These are phyloP conservation scores for Sycophaga agraensis DNA, from an alignment of 1,140 invertebrate genomes.

Conservation along the genomic window DNA sequence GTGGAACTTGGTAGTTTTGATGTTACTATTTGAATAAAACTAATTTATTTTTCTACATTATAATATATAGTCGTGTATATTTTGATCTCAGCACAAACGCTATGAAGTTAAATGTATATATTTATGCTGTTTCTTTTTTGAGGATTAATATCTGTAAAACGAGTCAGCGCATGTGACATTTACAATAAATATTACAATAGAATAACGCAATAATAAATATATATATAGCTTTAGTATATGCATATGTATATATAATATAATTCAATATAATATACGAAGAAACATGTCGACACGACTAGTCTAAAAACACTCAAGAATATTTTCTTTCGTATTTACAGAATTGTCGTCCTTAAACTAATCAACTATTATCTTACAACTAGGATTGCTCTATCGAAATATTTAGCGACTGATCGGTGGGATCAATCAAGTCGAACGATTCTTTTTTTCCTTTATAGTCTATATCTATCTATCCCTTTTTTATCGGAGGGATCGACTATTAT, in stretches of 20 bases:
- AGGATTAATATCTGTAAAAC: conserved; percentile 21
- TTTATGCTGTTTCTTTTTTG: conserved; percentile 16
- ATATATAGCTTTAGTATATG: conserved; percentile 31
- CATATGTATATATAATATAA: conserved; percentile 43
- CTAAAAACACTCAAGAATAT: conserved; percentile 53
- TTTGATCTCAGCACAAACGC: conserved; percentile 25
- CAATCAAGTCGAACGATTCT: conserved; percentile 5
- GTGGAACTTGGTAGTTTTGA: too few relatives aligned
- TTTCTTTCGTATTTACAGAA: conserved; percentile 43
- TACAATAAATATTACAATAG: conserved; percentile 59
- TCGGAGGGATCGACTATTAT: neutral
- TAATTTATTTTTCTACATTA: neutral
- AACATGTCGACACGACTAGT: conserved; percentile 54
- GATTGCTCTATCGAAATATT: conserved; percentile 11
- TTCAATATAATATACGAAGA: conserved; percentile 50
- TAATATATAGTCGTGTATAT: neutral
- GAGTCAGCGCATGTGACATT: conserved; percentile 32
- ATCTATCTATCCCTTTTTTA: neutral
- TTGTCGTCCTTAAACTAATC: conserved; percentile 36
- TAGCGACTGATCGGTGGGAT: neutral
- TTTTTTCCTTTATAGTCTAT: neutral
- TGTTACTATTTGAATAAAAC: too few relatives aligned
- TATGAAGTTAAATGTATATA: conserved; percentile 15
- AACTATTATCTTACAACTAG: conserved; percentile 44
- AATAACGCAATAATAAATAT: conserved; percentile 59